phyloP scores from a whole-genome alignment of 1,140 invertebrate species.

The Trichogramma pretiosum region DNA sequence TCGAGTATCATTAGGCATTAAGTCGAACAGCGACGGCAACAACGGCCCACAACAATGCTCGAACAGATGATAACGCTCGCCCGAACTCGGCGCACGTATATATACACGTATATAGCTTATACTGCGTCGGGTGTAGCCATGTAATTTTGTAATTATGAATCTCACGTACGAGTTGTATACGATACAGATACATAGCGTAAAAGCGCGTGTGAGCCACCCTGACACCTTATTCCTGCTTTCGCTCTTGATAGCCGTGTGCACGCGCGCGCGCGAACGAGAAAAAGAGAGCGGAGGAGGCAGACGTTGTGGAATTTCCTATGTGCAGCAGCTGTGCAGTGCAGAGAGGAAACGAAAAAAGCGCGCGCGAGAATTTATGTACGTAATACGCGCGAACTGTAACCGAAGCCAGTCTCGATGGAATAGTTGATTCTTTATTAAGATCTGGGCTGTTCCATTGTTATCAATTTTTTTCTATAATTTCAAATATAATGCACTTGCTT shows the following conservation, averaged over 20 bases:
- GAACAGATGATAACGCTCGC: no score
- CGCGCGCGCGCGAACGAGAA: neutral
- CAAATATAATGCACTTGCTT: no score
- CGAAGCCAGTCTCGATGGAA: no score
- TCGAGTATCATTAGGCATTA: constrained; percentile 20
- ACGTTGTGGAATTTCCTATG: constrained; percentile 7
- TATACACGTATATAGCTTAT: neutral
- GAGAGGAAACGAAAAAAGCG: neutral
- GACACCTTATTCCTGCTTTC: constrained; percentile 3
- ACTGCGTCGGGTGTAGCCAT: neutral
- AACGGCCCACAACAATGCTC: neutral
- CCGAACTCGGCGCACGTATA: neutral
- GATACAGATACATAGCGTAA: neutral
- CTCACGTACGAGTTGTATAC: constrained; percentile 3
- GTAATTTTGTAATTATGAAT: constrained; percentile 21
- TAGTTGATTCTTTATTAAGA: no score
- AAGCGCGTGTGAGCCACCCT: constrained; percentile 6
- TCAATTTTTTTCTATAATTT: no score
- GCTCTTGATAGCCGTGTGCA: neutral
- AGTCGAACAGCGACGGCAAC: constrained; percentile 6
- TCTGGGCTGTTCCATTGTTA: no score
- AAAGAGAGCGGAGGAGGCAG: no score
- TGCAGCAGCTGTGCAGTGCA: neutral
- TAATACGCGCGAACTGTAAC: no score
- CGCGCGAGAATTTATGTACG: neutral